phyloP scores from a whole-genome alignment of 2,797 vertebrate species.

The Falco peregrinus region DNA sequence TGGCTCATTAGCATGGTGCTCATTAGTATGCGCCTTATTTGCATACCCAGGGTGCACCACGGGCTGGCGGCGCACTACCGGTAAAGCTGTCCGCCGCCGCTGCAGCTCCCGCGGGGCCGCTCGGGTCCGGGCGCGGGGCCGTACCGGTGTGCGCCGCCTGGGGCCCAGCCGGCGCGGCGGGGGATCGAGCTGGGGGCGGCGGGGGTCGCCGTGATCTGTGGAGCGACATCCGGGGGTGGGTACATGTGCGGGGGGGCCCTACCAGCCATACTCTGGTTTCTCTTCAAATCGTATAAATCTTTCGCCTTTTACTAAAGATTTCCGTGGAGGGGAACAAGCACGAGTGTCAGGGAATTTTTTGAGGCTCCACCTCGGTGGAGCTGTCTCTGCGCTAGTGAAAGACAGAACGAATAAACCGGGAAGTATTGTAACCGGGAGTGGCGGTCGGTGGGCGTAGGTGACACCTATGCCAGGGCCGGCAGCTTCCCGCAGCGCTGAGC shows the following conservation, averaged over 20 bases:
- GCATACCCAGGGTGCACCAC: neutral
- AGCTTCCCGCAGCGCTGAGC: accelerated
- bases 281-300: slow-evolving; percentile 82
- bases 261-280: accelerated
- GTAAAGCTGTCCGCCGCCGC: accelerated
- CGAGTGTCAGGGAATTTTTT: slow-evolving; percentile 23
- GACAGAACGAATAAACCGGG: neutral
- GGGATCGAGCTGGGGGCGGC: accelerated
- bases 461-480: too few relatives aligned
- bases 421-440: too few relatives aligned
- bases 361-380: neutral
- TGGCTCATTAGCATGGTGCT: accelerated
- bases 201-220: accelerated
- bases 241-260: accelerated
- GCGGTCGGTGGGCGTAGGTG: too few relatives aligned
- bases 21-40: neutral
- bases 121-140: accelerated
- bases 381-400: accelerated
- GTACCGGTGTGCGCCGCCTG: accelerated
- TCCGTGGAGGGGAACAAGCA: slow-evolving; percentile 77
- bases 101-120: accelerated
- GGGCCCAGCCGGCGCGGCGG: accelerated
- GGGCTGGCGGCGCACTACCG: accelerated
- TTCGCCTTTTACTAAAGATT: slow-evolving; percentile 89
- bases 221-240: accelerated